These are phyloP conservation scores for Tryphoninae sp. DNA, from an alignment of 2,888 invertebrate species.

Conservation along the genomic window DNA sequence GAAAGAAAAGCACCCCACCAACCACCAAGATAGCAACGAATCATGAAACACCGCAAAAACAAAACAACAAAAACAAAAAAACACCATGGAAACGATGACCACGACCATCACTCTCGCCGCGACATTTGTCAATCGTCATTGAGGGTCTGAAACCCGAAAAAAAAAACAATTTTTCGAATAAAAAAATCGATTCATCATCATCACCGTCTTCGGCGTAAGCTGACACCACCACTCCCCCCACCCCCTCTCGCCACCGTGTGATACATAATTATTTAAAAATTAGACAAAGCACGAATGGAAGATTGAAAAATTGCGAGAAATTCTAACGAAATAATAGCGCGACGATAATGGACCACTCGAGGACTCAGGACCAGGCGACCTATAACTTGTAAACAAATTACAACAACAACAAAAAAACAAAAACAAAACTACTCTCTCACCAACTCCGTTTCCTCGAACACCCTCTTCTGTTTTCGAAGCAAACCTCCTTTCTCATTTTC, in stretches of 20 bases:
- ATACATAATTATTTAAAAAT: conserved; percentile 18
- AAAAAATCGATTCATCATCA: conserved; percentile 60
- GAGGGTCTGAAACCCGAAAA: conserved; percentile 54
- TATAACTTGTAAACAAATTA: conserved; percentile 56
- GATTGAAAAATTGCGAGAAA: conserved; percentile 2
- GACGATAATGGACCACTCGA: conserved; percentile 63
- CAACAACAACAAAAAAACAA: not conserved
- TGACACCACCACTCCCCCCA: not conserved
- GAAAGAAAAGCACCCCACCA: conserved; percentile 45
- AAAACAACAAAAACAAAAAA: conserved; percentile 6
- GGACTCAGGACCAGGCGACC: conserved; percentile 72
- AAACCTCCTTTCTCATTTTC: not conserved
- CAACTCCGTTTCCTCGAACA: not conserved
- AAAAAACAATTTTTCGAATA: conserved; percentile 57
- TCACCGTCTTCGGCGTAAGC: conserved; percentile 18
- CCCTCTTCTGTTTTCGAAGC: not conserved
- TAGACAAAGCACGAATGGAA: not conserved
- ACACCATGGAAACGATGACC: conserved; percentile 9
- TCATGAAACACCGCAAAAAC: conserved; percentile 7
- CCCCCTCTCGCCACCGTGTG: not conserved
- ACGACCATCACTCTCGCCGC: conserved; percentile 54
- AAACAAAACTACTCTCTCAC: conserved; percentile 22
- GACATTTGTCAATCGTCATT: conserved; percentile 63
- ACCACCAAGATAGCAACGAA: not conserved
- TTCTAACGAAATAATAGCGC: not conserved